Base-by-base conservation (phyloP, 2,888 invertebrate species). In the Macrosoma leucophasiata region DNA sequence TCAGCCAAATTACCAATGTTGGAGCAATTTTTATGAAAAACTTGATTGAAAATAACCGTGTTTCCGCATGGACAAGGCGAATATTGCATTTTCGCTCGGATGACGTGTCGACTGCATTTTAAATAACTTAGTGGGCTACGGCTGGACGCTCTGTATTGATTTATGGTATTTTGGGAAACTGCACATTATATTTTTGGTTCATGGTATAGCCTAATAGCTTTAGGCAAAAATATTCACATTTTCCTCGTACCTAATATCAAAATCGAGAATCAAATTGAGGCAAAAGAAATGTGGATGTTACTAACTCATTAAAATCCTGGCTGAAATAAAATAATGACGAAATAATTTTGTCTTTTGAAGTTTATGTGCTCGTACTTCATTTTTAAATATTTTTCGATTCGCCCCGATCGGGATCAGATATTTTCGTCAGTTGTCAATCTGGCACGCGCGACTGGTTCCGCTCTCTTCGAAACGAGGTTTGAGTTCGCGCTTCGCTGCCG, bases 31-130 rank as follows among this genome's bases (percentile, higher is more conserved):
- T 48, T 40, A 33, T 30, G 45, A 46, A 50, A 61, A 67, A 64
- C 47, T 40, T 57, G 53, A 72, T 70, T 72, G 65, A 69, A 73
- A 63, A 73, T 74, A 73, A 69, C 68, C 56, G 51, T 60, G 63
- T 72, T 75, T 75, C 69, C 69, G 64, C 64, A 59, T 70, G 74
- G 62, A 59, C 62, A 69, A 71, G 66, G 72, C 66, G 78, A 72
- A 78, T 77, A 78, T 78, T 79, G 74, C 70, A 77, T 79, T 78
- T 75, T 65, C 71, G 55, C 68, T 63, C 54, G 68, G 63, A 74
- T 77, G 77, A 78, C 63, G 70, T 76, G 78, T 73, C 75, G 77
- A 75, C 73, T 77, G 75, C 71, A 77, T 79, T 76, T 77, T 79
- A 79, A 81, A 81, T 78, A 79, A 78, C 70, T 78, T 73, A 76